phyloP scores from a whole-genome alignment of 2,113 vertebrate species.

The Garra rufa region DNA sequence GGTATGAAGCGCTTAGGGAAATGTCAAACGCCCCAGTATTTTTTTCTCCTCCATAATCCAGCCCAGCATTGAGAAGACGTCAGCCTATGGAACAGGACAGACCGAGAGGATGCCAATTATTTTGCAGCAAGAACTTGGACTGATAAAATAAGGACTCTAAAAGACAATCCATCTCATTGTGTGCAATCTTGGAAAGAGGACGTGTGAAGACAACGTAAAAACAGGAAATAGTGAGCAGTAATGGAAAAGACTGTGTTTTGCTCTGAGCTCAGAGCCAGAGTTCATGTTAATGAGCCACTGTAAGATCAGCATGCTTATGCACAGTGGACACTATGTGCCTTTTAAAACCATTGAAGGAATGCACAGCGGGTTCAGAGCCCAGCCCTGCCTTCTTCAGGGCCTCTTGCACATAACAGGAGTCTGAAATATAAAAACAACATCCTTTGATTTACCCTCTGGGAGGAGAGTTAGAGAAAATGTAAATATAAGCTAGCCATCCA shows the following conservation, averaged over 20 bases:
- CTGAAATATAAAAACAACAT: constrained; percentile 49
- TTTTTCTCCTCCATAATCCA: constrained; percentile 68
- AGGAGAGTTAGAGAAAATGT: constrained; percentile 44
- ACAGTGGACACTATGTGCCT: constrained; percentile 56
- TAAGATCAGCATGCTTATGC: constrained; percentile 56
- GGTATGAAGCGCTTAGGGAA: constrained; percentile 43
- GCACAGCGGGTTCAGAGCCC: constrained; percentile 41
- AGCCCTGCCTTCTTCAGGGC: constrained; percentile 23
- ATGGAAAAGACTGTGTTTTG: constrained; percentile 64
- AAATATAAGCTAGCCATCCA: constrained; percentile 39
- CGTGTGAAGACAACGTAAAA: constrained; percentile 64
- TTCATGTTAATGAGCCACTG: constrained; percentile 59
- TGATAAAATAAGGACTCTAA: background rate
- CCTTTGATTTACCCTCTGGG: constrained; percentile 38
- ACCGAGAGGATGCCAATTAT: constrained; percentile 6
- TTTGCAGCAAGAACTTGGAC: background rate
- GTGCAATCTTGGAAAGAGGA: constrained; percentile 8
- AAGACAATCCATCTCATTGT: constrained; percentile 15
- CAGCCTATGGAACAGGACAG: background rate
- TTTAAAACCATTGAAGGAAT: constrained; percentile 60
- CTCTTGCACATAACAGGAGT: constrained; percentile 48
- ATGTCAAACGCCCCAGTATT: constrained; percentile 61
- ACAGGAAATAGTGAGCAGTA: constrained; percentile 65
- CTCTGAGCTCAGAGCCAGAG: constrained; percentile 23
- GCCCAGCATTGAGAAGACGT: constrained; percentile 61